Base-by-base conservation (phyloP, 2,888 invertebrate species). In the Dasysyrphus albostriatus region DNA sequence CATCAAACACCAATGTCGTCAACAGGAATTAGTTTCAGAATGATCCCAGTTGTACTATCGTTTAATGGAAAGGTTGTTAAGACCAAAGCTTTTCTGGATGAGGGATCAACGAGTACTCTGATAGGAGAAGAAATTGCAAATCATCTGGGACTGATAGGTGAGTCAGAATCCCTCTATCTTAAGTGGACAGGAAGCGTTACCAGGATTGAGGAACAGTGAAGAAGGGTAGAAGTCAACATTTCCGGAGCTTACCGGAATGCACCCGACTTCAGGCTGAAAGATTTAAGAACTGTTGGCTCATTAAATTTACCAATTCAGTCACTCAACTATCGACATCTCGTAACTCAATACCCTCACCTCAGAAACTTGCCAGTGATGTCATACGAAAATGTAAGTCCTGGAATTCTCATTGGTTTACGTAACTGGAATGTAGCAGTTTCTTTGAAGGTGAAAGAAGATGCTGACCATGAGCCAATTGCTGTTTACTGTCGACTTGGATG, bases 71-170 rank as follows among this genome's bases (percentile, higher is more conserved):
- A 39, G 5, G 6, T n/a, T 19, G 5, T 88, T 73, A 34, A 80
- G 3, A 44, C 42, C 84, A 63, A 63, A 79, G 24, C 54, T 29
- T 54, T 54, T 8, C 29, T 54, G 10, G 81, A 83, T 47, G 76
- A 88, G 29, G 83, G 47, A n/a, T 79, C 88, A 29, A 78, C 69
- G 0, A 76, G 72, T 8, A 73, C 75, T 10, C 39, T 88, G 34
- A 81, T 73, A 44, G 65, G 77, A 5, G 54, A 54, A 24, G 54
- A n/a, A n/a, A n/a, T n/a, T n/a, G n/a, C n/a, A 54, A 54, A 54
- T 19, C 29, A 54, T 29, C 24, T 54, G 12, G 54, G 29, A 14
- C 24, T 54, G 5, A 24, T 5, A 54, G 54, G 54, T 88, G 83
- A 72, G 78, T 83, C 14, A 81, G 83, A 58, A 54, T 65, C 10